phyloP scores from a whole-genome alignment of 2,113 vertebrate genomes.

The Myiagra hebetior region DNA sequence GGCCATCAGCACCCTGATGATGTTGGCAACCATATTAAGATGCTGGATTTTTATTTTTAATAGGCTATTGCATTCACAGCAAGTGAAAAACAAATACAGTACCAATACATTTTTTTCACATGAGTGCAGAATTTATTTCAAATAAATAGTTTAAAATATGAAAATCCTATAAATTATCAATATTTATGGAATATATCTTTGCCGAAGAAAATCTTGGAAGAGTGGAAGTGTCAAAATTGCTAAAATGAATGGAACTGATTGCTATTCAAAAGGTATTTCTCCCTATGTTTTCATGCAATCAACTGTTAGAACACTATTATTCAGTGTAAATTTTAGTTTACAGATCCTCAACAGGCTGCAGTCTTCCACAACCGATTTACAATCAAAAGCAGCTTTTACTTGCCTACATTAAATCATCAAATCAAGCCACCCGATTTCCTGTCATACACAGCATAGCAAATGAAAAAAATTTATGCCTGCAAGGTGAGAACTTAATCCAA shows the following conservation, averaged over 20 bases:
- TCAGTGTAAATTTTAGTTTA: neutral
- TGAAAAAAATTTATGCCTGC: neutral
- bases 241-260: neutral
- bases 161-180: neutral
- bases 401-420: neutral
- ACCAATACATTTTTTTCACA: neutral
- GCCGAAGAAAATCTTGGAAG: neutral
- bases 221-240: neutral
- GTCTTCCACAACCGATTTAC: neutral
- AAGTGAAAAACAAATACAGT: neutral
- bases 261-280: neutral
- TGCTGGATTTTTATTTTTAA: neutral
- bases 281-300: neutral
- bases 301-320: neutral
- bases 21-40: neutral
- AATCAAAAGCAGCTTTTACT: neutral
- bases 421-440: neutral
- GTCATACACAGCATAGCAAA: neutral
- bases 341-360: neutral
- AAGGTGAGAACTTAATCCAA: neutral
- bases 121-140: conserved; percentile 15
- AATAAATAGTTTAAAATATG: neutral
- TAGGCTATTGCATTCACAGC: neutral
- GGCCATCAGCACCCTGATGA: neutral
- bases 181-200: neutral